Percentiles rank a stretch among this genome's conserved stretches.
Conservation (phyloP, 2,113 vertebrate species). For the Sinocyclocheilus rhinocerous region DNA sequence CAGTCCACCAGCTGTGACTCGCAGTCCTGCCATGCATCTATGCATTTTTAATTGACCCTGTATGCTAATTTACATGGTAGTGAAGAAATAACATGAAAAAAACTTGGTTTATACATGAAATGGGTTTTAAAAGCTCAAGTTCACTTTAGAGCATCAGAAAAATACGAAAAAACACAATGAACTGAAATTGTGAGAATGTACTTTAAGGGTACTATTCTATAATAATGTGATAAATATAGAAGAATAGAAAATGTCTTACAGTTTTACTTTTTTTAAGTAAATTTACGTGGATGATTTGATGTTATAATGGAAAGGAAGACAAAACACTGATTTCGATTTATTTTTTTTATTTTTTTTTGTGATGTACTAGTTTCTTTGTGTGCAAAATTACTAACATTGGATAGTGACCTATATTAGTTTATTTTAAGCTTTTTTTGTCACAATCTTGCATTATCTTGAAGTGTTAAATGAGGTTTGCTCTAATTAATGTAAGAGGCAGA, state of each 20-base stretch:
- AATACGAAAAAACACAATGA: not conserved
- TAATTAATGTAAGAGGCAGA: not conserved
- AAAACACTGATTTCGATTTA: not conserved
- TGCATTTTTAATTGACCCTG: not conserved
- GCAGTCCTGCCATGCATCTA: slow-evolving; percentile 1
- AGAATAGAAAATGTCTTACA: not conserved
- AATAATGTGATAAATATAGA: not conserved
- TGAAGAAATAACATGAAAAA: not conserved
- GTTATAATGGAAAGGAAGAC: not conserved
- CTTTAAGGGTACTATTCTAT: not conserved
- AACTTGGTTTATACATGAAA: not conserved
- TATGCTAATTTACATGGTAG: not conserved
- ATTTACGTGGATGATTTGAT: not conserved
- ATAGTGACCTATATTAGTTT: not conserved
- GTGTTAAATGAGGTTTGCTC: not conserved
- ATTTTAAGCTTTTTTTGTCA: not conserved
- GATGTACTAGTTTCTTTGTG: not conserved
- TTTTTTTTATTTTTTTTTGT: not conserved
- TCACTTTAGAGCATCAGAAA: not conserved
- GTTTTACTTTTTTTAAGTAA: not conserved
- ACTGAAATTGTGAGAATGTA: not conserved
- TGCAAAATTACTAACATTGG: not conserved
- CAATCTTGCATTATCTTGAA: not conserved
- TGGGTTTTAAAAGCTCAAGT: not conserved
- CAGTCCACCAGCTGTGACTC: not conserved